These are phyloP conservation scores for Motacilla alba DNA, from an alignment of 2,113 vertebrate genomes.

Conservation along the genomic window DNA sequence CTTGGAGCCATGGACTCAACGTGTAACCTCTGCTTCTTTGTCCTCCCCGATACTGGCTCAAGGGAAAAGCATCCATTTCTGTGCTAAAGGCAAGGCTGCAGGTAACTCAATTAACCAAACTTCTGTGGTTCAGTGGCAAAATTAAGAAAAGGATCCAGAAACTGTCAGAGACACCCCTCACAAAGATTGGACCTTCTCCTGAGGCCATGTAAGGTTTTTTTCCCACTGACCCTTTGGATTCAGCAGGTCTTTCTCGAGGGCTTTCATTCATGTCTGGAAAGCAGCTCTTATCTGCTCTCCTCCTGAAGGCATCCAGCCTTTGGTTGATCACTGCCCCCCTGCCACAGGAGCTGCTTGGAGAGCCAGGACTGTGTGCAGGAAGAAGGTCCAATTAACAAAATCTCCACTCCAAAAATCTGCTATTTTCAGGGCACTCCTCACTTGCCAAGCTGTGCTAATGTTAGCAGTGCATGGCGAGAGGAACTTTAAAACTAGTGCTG, in stretches of 20 bases:
- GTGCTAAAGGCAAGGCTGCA: not conserved
- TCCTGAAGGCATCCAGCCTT: not conserved
- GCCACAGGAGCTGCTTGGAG: not conserved
- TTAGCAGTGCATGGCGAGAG: not conserved
- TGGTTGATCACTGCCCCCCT: not conserved
- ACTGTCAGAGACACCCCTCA: not conserved
- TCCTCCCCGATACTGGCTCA: not conserved
- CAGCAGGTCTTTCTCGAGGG: not conserved
- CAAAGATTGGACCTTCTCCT: not conserved
- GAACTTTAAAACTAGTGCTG: constrained; percentile 18
- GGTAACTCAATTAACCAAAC: not conserved
- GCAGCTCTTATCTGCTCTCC: not conserved
- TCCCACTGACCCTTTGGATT: not conserved
- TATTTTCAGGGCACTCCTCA: constrained; percentile 8
- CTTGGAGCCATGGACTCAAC: not conserved
- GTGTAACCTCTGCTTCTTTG: not conserved
- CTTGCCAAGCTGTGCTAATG: constrained; percentile 39
- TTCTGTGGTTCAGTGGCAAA: not conserved
- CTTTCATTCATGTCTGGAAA: not conserved
- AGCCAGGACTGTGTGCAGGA: not conserved
- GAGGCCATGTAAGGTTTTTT: not conserved
- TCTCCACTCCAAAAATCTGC: not conserved
- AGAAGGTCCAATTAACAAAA: constrained; percentile 12
- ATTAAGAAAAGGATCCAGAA: not conserved
- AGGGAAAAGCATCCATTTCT: not conserved